These are phyloP conservation scores for Picathartes gymnocephalus DNA, from an alignment of 2,113 vertebrate species.

Conservation along the genomic window DNA sequence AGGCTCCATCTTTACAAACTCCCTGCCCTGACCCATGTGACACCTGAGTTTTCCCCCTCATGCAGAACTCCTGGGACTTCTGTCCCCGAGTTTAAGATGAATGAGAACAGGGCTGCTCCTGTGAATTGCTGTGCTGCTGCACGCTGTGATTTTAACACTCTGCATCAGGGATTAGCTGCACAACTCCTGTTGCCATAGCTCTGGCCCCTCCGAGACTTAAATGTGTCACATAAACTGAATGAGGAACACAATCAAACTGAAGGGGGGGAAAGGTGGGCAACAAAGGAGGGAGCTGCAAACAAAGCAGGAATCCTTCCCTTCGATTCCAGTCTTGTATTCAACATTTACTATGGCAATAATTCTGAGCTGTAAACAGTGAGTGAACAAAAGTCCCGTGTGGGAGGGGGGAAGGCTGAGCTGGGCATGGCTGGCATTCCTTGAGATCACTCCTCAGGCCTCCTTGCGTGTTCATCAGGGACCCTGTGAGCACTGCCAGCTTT, in stretches of 20 bases:
- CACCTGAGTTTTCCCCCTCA: not conserved
- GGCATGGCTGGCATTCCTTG: not conserved
- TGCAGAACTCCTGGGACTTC: not conserved
- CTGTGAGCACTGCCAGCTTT: not conserved
- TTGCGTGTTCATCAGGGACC: fast-evolving
- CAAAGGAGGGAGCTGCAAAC: not conserved
- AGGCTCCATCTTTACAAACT: not conserved
- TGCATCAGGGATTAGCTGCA: constrained; percentile 18
- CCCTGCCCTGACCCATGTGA: not conserved
- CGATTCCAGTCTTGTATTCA: not conserved
- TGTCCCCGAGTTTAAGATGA: not conserved
- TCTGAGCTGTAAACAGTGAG: not conserved
- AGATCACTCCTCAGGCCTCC: not conserved
- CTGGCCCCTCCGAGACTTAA: not conserved
- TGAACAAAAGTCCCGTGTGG: not conserved
- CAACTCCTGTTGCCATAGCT: constrained; percentile 62
- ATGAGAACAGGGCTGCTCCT: not conserved
- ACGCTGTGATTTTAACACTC: not conserved
- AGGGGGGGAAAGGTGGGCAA: not conserved
- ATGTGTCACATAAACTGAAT: not conserved
- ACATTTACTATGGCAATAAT: not conserved
- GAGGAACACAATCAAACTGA: not conserved
- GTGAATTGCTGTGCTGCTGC: not conserved
- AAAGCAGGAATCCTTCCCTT: not conserved
- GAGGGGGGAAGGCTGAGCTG: not conserved